Base-by-base conservation (phyloP, 2,113 vertebrate genomes). In the Electrona antarctica region DNA sequence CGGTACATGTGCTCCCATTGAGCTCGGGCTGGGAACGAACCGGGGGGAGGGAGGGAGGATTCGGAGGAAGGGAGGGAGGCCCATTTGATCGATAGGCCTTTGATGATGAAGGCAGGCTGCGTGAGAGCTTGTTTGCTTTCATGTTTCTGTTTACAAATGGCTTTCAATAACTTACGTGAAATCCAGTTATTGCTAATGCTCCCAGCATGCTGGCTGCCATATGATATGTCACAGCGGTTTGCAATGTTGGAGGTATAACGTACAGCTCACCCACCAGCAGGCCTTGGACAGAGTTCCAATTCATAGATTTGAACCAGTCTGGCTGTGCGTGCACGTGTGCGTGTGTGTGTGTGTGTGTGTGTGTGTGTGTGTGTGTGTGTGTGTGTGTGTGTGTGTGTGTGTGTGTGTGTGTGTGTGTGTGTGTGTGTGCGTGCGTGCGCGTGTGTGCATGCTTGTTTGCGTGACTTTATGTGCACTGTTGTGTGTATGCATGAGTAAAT, bases 131-230 rank as follows among this genome's bases (percentile, higher is more conserved):
- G 78, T 89, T 85, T 85, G 78, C 88, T 90, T 90, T 90, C 88
- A 90, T 92, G 91, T 90, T 85, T 90, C 81, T 89, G 88, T 91
- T 90, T 90, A 91, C 88, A 91, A 92, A 90, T 89, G 87, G 84
- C 78, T 89, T 79, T 88, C 90, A 87, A 84, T 87, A 90, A 85
- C 72, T 83, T 79, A 82, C 9, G 87, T 86, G 84, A 81, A 88
- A 85, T 78, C 73, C 63, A 84, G 85, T 82, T 84, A 76, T 84
- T 81, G 72, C 81, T 89, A 87, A 90, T 85, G 84, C 85, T 84
- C 75, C 64, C 83, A 75, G 84, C 84, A 82, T 84, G 84, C 67
- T 58, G 82, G 77, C 76, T 79, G 86, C 87, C 83, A 90, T 67
- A 83, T 15, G 73, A 89, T 84, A 85, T 58, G 78, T 80, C 80